phyloP scores from a whole-genome alignment of 2,113 vertebrate genomes.

The Ammodytes marinus region DNA sequence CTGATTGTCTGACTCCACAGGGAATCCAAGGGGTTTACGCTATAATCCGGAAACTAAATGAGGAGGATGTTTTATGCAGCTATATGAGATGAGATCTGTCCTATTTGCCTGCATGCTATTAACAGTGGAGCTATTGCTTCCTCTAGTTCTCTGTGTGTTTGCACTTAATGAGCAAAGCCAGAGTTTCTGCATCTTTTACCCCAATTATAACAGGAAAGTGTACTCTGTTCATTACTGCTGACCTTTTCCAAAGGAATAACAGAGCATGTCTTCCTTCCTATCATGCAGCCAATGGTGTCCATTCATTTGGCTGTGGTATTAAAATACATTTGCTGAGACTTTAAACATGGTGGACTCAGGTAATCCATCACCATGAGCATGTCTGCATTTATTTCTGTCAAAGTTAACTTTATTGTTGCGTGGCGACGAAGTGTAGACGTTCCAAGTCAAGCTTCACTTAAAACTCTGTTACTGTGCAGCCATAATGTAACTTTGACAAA shows the following conservation, averaged over 20 bases:
- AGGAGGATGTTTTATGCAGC: not conserved
- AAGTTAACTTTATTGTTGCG: conserved; percentile 47
- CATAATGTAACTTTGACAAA: conserved; percentile 56
- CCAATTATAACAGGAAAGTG: conserved; percentile 62
- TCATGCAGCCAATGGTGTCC: conserved; percentile 36
- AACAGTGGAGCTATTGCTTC: conserved; percentile 10
- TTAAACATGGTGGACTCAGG: conserved; percentile 57
- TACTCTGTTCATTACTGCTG: conserved; percentile 60
- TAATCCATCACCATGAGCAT: conserved; percentile 70
- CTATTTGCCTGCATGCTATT: conserved; percentile 5
- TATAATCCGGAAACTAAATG: not conserved
- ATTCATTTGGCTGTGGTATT: conserved; percentile 49
- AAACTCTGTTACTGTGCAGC: conserved; percentile 46
- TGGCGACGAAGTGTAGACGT: conserved; percentile 28
- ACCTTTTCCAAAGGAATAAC: conserved; percentile 62
- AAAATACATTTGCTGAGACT: conserved; percentile 62
- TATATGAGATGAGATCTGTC: not conserved
- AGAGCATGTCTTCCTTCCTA: conserved; percentile 12
- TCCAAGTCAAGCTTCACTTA: conserved; percentile 49
- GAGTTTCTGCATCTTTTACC: conserved; percentile 54
- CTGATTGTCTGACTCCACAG: not conserved
- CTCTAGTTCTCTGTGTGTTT: conserved; percentile 50
- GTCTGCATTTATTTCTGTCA: conserved; percentile 68
- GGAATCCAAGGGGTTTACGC: not conserved
- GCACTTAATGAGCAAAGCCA: conserved; percentile 36